Base-by-base conservation (phyloP, 2,113 vertebrate genomes). In the Ammodytes marinus region DNA sequence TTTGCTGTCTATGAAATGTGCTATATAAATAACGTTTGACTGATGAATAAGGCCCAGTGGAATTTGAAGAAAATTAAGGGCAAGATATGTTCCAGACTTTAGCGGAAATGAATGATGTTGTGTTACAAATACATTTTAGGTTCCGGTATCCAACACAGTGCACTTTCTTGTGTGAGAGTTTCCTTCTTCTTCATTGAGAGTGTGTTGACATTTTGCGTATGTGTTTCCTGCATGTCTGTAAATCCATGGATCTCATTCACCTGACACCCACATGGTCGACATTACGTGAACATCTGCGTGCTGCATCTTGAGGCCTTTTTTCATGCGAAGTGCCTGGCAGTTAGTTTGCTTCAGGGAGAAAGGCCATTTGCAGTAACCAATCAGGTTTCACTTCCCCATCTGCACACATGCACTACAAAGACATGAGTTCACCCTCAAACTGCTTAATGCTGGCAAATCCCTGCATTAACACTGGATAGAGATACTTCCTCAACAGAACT, bases 241-340 rank as follows among this genome's bases (percentile, higher is more conserved):
- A 27, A 86, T 85, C 73, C 80, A 84, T 84, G 80, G 66, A 87
- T 88, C 86, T 90, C 79, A 85, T 89, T 89, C 87, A 91, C 91
- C 88, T 91, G 90, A 91, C 93, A 88, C 78, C 88, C 89, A 92
- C 92, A 92, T 91, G 90, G 90, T 81, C 87, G 35, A 74, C 87
- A 88, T 88, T 91, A 85, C 68, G 52, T 45, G 93, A 94, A 92
- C 92, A 94, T 94, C 90, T 94, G 93, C 82, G 88, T 92, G 90
- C 86, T 82, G 84, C 86, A 86, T 92, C 91, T 92, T 79, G 80
- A 86, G 91, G 93, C 91, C 57, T 91, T 92, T 77, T 86, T 89
- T 93, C 87, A 93, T 91, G 82, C 80, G 80, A 91, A 91, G 84
- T 91, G 92, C 90, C 91, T 92, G 86, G 90, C 88, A 91, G 92